Evolutionary conservation across 2,113 vertebrate species (phyloP).

Genomic region (Irena cyanogastra): DNA sequence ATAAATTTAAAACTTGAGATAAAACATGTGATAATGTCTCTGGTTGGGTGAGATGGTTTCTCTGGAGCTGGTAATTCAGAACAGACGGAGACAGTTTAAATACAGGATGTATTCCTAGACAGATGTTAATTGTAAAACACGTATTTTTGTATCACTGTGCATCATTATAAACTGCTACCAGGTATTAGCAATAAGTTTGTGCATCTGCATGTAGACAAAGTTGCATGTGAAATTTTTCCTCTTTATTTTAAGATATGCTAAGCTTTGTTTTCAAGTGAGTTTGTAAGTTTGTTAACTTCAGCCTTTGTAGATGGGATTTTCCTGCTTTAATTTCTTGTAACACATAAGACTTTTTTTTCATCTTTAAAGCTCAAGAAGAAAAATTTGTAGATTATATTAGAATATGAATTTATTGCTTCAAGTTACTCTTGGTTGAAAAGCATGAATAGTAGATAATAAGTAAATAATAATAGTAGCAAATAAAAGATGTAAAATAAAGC

Average conservation of each 20-base stretch:
- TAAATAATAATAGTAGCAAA: neutral
- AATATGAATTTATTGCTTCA: neutral
- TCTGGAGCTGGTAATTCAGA: neutral
- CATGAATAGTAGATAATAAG: neutral
- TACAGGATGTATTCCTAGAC: neutral
- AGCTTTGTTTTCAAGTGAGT: neutral
- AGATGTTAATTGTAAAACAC: neutral
- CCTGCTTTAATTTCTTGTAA: neutral
- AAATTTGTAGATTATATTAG: neutral
- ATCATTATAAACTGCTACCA: neutral
- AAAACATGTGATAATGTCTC: neutral
- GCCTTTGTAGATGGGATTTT: neutral
- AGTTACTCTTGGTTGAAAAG: neutral
- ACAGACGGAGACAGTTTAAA: neutral
- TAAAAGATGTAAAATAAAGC: conserved; percentile 40
- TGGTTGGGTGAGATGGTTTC: neutral
- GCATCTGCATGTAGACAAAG: neutral
- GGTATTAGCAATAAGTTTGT: neutral
- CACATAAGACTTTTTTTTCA: neutral
- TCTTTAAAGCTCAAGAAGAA: neutral
- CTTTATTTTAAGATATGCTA: neutral
- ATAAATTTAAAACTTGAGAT: neutral
- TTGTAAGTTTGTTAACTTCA: neutral
- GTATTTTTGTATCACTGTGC: neutral
- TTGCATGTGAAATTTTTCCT: neutral